These are phyloP conservation scores for Zaprionus africanus DNA, from an alignment of 1,140 invertebrate genomes.

Conservation along the genomic window DNA sequence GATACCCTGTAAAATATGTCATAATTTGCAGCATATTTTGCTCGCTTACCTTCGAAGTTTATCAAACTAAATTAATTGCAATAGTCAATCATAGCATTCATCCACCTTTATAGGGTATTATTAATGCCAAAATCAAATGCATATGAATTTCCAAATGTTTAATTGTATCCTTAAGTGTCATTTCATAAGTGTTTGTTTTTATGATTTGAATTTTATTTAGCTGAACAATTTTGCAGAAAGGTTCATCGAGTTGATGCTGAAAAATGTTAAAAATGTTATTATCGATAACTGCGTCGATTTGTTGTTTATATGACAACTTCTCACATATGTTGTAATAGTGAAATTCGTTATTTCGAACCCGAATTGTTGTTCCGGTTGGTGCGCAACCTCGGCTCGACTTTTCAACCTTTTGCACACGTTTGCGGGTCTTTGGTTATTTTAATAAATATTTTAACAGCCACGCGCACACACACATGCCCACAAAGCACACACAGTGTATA, in stretches of 20 bases:
- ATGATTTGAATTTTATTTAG: not conserved
- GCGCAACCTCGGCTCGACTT: slow-evolving; percentile 8
- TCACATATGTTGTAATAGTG: not conserved
- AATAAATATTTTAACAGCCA: slow-evolving; percentile 73
- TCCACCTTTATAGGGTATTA: not conserved
- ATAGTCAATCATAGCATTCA: too few species aligned
- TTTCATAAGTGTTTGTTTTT: not conserved
- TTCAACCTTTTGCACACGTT: slow-evolving; percentile 29
- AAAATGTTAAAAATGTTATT: not conserved
- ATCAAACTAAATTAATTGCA: too few species aligned
- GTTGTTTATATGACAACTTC: not conserved
- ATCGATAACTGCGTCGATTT: not conserved
- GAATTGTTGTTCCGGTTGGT: not conserved
- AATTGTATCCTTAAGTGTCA: slow-evolving; percentile 7
- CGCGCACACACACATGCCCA: slow-evolving; percentile 21
- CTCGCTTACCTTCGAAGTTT: not conserved
- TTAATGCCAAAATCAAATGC: slow-evolving; percentile 21
- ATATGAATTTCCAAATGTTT: not conserved
- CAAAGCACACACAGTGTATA: not conserved
- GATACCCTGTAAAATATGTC: not conserved
- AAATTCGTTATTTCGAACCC: not conserved
- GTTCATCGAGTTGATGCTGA: not conserved
- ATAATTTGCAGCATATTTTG: not conserved
- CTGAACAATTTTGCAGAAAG: too few species aligned
- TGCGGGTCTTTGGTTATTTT: slow-evolving; percentile 66